A percentile compares a stretch with the other conserved stretches of the same genome.
phyloP scores from a whole-genome alignment of 2,113 vertebrate genomes.

The Leptocoma aspasia region DNA sequence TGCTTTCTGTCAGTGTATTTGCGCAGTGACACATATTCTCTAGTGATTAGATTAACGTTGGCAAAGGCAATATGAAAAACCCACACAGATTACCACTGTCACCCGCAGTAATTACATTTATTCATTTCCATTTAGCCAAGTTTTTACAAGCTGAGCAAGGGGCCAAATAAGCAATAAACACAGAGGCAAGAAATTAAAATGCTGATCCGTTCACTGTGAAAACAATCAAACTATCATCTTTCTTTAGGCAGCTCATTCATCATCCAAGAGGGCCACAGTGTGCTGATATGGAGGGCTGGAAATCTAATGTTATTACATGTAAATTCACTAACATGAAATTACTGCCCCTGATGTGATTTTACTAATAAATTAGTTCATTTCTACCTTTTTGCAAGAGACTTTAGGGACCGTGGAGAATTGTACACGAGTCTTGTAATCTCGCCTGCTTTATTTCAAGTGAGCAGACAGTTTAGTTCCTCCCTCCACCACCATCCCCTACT shows the following conservation, averaged over 20 bases:
- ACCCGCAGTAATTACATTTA: constrained; percentile 90
- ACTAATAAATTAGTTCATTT: constrained; percentile 88
- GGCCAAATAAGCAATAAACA: constrained; percentile 90
- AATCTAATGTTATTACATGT: constrained; percentile 87
- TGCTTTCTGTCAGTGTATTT: constrained; percentile 81
- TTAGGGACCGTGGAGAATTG: constrained; percentile 81
- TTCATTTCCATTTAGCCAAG: constrained; percentile 90
- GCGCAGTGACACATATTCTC: constrained; percentile 81
- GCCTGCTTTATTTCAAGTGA: constrained; percentile 64
- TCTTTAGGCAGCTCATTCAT: constrained; percentile 86
- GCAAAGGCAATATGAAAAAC: constrained; percentile 86
- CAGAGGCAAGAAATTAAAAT: constrained; percentile 90
- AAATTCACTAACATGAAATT: constrained; percentile 90
- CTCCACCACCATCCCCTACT: not conserved
- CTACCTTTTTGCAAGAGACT: constrained; percentile 77
- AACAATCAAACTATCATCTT: constrained; percentile 92
- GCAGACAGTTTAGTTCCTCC: constrained; percentile 38
- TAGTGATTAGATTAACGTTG: constrained; percentile 84
- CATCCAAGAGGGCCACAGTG: constrained; percentile 76
- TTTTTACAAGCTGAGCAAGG: constrained; percentile 86
- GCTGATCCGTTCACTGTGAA: constrained; percentile 86
- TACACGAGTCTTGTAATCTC: constrained; percentile 61
- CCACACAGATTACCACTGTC: constrained; percentile 86
- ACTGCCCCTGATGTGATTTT: constrained; percentile 86
- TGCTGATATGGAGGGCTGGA: constrained; percentile 73